Conservation (phyloP, 2,113 vertebrate genomes). For the Regulus satrapa region DNA sequence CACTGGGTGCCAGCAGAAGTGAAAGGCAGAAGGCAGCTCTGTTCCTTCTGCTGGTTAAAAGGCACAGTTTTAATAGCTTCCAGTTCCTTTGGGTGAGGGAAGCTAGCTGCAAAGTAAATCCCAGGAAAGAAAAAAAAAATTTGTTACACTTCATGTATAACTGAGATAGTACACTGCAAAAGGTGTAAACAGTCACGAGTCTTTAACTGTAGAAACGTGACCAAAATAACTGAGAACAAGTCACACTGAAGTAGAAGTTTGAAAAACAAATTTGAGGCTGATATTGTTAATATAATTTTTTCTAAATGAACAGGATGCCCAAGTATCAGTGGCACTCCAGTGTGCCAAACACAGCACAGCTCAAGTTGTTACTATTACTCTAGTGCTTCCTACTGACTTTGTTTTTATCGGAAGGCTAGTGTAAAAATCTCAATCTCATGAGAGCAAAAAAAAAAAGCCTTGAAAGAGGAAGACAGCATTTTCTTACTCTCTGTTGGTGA, state of each 20-base stretch:
- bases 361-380: neutral
- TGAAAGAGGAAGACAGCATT: neutral
- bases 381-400: neutral
- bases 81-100: neutral
- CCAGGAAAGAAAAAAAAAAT: neutral
- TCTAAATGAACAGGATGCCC: neutral
- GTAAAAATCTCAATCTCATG: neutral
- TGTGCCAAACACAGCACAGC: neutral
- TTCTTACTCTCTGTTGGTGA: neutral
- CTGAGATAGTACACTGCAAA: neutral
- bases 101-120: neutral
- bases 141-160: neutral
- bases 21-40: neutral
- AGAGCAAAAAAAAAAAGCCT: neutral
- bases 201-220: neutral
- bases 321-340: neutral
- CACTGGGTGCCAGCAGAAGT: neutral
- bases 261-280: neutral
- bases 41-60: neutral
- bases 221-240: neutral
- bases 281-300: fast-evolving
- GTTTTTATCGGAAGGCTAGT: neutral
- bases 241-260: neutral
- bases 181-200: neutral
- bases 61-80: neutral